Evolutionary conservation across 92 coral and sea anemone genomes (phyloP), one percentile per base, ranked within the genome.

Genomic region (Zoanthus sociatus): DNA sequence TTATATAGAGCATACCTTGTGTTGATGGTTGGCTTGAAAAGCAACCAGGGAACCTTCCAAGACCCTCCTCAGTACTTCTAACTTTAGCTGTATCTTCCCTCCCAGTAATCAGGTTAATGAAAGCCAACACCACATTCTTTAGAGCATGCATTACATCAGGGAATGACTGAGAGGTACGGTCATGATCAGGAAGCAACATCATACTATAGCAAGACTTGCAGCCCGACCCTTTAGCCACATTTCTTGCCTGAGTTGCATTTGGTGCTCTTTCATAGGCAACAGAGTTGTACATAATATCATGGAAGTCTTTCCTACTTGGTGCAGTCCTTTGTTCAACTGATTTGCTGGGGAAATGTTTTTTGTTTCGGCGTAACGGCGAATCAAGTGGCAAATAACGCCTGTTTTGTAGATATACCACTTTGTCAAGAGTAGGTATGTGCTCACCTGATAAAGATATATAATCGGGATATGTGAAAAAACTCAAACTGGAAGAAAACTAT

Each of bases 211-310:
- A 87, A 26, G 87, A 71, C 76, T 90, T 90, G 45, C 76, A 54
- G 44, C 93, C 90, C 48, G 93, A 73, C 9, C 84, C 88, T 42
- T 68, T 74, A 13, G 93, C 88, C 60, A 90, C 56, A 79, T 79
- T 84, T 16, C 60, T 78, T 48, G 93, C 93, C 71, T 88, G 91
- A 54, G 89, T 88, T 12, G 67, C 18, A 56, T 91, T 91, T 55
- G 87, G 89, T 21, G 91, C 94, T 20, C 71, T 91, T 76, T 91
- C 94, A 91, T 88, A 88, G 6, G 94, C 94, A 18, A 91, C 47
- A 68, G 91, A 87, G 31, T 21, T n/a, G 5, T n/a, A 66, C 31
- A 66, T 66, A 32, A 66, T 1, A n/a, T 21, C 71, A 0, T 4
- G 17, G 18, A 66, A 3, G 17, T 66, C 10, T n/a, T 31, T 71